Conservation (phyloP, 2,888 invertebrate species). For the Molorchus minor region DNA sequence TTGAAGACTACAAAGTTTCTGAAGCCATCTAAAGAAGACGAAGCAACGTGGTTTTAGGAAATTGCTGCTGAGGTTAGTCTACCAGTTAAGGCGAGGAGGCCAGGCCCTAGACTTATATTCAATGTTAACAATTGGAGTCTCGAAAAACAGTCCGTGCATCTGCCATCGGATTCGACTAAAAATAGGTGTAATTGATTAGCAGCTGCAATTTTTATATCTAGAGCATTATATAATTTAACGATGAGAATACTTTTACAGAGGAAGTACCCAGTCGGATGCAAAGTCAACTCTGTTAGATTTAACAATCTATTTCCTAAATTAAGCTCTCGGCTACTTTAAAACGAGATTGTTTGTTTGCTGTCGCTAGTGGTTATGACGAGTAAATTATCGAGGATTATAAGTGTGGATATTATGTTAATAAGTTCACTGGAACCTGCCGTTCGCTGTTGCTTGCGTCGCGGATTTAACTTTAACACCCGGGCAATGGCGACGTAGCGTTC, state of each 20-base stretch:
- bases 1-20: too few species aligned
- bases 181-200: slow-evolving; percentile 42
- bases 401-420: slow-evolving; percentile 38
- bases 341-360: slow-evolving; percentile 55
- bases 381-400: slow-evolving; percentile 16
- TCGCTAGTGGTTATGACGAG: slow-evolving; percentile 13
- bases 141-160: slow-evolving; percentile 1
- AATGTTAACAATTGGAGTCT: too few species aligned
- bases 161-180: slow-evolving; percentile 24
- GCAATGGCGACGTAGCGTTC: too few species aligned
- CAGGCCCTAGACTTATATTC: too few species aligned
- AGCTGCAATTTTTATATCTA: slow-evolving; percentile 62
- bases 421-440: slow-evolving; percentile 29
- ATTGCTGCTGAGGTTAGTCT: too few species aligned
- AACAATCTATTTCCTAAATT: slow-evolving; percentile 66
- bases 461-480: background rate
- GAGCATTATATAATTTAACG: slow-evolving; percentile 63
- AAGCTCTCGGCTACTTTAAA: slow-evolving; percentile 58
- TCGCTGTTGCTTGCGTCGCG: background rate
- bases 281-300: slow-evolving; percentile 63
- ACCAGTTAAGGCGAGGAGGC: too few species aligned
- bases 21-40: too few species aligned
- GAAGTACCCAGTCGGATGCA: slow-evolving; percentile 64
- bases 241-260: slow-evolving; percentile 63
- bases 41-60: too few species aligned